Base-by-base conservation (phyloP, 2,113 vertebrate genomes). In the Neotragus pygmaeus region DNA sequence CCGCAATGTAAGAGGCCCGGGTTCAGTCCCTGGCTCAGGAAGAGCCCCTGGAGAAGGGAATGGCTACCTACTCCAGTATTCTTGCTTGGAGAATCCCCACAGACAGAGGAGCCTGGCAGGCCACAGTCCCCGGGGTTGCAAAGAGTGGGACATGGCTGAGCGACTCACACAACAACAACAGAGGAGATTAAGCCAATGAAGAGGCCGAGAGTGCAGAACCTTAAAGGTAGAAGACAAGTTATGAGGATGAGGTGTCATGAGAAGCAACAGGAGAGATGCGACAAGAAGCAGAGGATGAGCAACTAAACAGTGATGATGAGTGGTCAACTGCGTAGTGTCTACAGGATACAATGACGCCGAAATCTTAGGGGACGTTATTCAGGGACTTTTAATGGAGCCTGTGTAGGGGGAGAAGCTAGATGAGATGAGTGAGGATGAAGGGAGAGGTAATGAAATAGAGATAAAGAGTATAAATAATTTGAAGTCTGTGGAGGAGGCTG, bases 141-240 rank as follows among this genome's bases (percentile, higher is more conserved):
- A 27, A 43, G 12, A 43, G 36, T 43, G 0, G 6, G 6, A 75
- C 23, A 75, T 0, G 1, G 13, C 39, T 75, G 21, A 75, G 12
- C 3, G 23, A 43, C 39, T 39, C 14, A 43, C n/a, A 39, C 66
- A 73, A 25, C 11, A 39, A 7, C 36, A 27, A 43, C 70, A 75
- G 77, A 51, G 2, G 3, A 88, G 8, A 12, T 10, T 23, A 6
- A 36, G 2, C 4, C 15, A 86, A 39, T 49, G 94, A 45, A 87
- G 17, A n/a, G 12, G 27, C 17, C 11, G 15, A 53, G 45, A 39
- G 28, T 1, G 51, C 4, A n/a, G 3, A 36, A 15, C 49, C 19
- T 57, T 49, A 6, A 19, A 55, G 1, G 9, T 62, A 55, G 33
- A 49, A 94, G 49, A 27, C 23, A 33, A 60, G 3, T 8, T n/a